Percentiles rank a stretch among this genome's conserved stretches.
Conservation (phyloP, 2,888 invertebrate species). For the Leptothorax acervorum region DNA sequence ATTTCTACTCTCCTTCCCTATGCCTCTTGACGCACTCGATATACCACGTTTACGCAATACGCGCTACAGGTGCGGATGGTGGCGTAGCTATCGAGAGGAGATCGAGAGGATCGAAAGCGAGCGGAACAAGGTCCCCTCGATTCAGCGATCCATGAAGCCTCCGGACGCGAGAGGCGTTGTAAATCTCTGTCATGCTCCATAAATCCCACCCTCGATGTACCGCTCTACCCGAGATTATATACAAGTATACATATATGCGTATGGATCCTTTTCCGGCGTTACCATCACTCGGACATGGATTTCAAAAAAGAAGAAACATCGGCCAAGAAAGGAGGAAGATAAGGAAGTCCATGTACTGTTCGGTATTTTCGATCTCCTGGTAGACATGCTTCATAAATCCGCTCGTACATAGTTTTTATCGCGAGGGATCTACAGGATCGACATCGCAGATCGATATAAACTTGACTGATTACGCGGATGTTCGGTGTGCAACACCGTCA, state of each 20-base stretch:
- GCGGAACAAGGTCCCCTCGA: conserved; percentile 70
- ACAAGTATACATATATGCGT: conserved; percentile 57
- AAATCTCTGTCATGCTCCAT: conserved; percentile 79
- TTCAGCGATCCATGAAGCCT: conserved; percentile 78
- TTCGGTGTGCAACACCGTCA: background rate
- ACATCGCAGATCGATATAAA: conserved; percentile 22
- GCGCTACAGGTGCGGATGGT: conserved; percentile 69
- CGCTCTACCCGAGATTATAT: conserved; percentile 60
- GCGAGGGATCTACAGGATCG: conserved; percentile 25
- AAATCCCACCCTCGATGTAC: conserved; percentile 77
- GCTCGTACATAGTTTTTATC: conserved; percentile 42
- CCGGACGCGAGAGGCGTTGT: conserved; percentile 75
- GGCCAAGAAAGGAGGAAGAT: conserved; percentile 52
- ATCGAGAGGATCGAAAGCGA: conserved; percentile 70
- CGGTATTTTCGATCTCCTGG: conserved; percentile 67
- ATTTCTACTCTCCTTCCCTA: conserved; percentile 8
- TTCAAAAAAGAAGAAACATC: conserved; percentile 43
- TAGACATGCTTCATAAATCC: conserved; percentile 70
- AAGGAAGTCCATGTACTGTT: conserved; percentile 63
- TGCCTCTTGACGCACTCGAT: conserved; percentile 38
- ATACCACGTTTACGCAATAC: conserved; percentile 63
- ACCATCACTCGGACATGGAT: conserved; percentile 60
- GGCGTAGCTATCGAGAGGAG: conserved; percentile 56
- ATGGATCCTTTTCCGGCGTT: conserved; percentile 66
- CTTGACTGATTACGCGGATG: conserved; percentile 21